Evolutionary conservation across 2,113 vertebrate species (phyloP), one percentile per base, ranked within the genome.

Genomic region (Bathybates hornii): DNA sequence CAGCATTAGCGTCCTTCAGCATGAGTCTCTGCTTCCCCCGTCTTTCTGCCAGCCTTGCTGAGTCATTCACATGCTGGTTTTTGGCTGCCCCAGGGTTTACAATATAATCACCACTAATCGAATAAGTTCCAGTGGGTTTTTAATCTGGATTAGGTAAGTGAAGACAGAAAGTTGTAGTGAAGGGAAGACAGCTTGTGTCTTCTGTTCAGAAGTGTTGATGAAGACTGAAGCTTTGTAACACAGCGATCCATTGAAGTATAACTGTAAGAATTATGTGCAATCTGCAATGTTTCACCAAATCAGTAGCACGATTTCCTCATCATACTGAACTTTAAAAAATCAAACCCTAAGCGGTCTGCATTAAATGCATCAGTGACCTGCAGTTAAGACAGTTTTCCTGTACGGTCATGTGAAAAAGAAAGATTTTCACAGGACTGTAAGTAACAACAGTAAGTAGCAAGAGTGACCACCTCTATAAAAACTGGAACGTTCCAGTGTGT

Each of bases 31-130:
- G 21, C 89, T 82, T 82, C 45, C 29, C 19, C 11, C 2, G 2
- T 82, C 82, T 83, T 6, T 32, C 54, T 52, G 61, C 14, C 84
- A 82, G 73, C 19, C 16, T 53, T 27, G 83, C 86, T 83, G 93
- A 93, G 80, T 92, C 89, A 91, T 48, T 50, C 24, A 16, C 79
- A 76, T 27, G 84, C 89, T 86, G 83, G 89, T 48, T 56, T 76
- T 89, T 14, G 41, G 68, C 66, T 54, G 48, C 56, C 56, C 19
- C 1, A 4, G 6, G 27, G 73, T 56, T 84, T 90, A 53, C 29
- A 61, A 83, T 83, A 82, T 87, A 84, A 90, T 87, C 84, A 6
- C 81, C 36, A 83, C 54, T 83, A 73, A 91, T 87, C 68, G 12
- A 85, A 80, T 86, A 24, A 73, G 8, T 41, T 68, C 56, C 27